These are phyloP conservation scores for Amblyopsis rosae DNA, from an alignment of 2,113 vertebrate species.

Conservation along the genomic window DNA sequence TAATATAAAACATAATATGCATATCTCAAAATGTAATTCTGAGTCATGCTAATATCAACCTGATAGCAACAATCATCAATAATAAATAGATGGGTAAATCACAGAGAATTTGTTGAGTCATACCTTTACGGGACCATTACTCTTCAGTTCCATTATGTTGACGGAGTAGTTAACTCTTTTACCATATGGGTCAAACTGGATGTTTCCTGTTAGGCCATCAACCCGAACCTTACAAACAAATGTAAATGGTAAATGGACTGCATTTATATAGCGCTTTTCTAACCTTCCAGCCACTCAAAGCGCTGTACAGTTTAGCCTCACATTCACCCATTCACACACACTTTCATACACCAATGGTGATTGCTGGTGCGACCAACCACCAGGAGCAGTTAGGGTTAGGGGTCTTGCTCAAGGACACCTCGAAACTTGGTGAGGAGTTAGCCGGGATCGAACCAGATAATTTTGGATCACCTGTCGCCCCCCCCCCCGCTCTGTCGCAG, in stretches of 20 bases:
- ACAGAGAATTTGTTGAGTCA: slow-evolving; percentile 12
- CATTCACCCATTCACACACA: no score
- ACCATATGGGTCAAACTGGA: slow-evolving; percentile 98
- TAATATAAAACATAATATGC: neutral
- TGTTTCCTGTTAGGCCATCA: slow-evolving; percentile 95
- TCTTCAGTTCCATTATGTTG: slow-evolving; percentile 98
- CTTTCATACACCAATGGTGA: no score
- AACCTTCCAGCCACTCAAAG: no score
- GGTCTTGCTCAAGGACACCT: no score
- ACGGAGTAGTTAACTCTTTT: slow-evolving; percentile 97
- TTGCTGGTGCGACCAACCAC: neutral
- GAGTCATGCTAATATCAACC: neutral
- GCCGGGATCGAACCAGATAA: no score
- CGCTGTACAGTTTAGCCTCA: no score
- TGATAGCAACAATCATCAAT: neutral
- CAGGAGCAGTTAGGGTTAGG: neutral
- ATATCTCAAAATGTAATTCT: neutral
- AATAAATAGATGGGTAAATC: neutral
- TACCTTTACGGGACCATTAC: slow-evolving; percentile 95
- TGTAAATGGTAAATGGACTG: neutral
- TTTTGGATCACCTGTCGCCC: no score
- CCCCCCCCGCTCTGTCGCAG: no score
- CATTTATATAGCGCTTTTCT: no score
- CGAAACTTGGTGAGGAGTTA: no score
- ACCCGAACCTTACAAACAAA: slow-evolving; percentile 85